Evolutionary conservation across 2,113 vertebrate genomes (phyloP), one percentile per base, ranked within the genome.

Genomic region (Bostrychus sinensis): DNA sequence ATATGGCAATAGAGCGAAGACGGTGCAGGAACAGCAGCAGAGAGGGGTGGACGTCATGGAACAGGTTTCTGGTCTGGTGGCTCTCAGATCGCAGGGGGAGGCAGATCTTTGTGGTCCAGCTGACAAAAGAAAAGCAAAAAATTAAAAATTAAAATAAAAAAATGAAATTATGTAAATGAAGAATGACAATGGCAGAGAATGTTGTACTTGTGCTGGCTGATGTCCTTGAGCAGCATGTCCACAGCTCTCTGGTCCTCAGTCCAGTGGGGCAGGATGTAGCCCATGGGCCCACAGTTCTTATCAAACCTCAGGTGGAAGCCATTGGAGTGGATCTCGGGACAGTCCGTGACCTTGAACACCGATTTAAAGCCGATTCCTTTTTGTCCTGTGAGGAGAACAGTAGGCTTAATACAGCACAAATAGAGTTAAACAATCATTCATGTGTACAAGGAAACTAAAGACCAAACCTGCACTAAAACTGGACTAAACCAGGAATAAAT

Each of bases 301-400:
- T 93, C 86, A 4, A 93, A 93, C 70, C 28, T 48, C 60, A 93
- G 48, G 77, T 93, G 92, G 80, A 92, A 93, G 30, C 85, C 88
- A 5, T 92, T 93, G 75, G 93, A 93, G 75, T 93, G 91, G 71
- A 93, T 93, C 86, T 93, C 92, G 1, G 93, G 93, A 57, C 86
- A 79, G 81, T 93, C 89, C 1, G 93, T 93, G 58, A 93, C 89
- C 77, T 93, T 93, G 55, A 93, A 93, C 56, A 93, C 93, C 0
- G 92, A 93, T 81, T 93, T 93, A 61, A 93, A 93, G 62, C 93
- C 93, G 1, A 93, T 93, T 16, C 93, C 92, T 60, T 93, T 93
- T 80, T 93, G 93, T 9, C 92, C 92, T 93, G 76, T 10, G 38
- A 3, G 14, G 23, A 75, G n/a, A 0, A 14, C 14, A 38, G 20